Evolutionary conservation across 1,140 invertebrate species (phyloP).

Genomic region (Nixonia krombeini): DNA sequence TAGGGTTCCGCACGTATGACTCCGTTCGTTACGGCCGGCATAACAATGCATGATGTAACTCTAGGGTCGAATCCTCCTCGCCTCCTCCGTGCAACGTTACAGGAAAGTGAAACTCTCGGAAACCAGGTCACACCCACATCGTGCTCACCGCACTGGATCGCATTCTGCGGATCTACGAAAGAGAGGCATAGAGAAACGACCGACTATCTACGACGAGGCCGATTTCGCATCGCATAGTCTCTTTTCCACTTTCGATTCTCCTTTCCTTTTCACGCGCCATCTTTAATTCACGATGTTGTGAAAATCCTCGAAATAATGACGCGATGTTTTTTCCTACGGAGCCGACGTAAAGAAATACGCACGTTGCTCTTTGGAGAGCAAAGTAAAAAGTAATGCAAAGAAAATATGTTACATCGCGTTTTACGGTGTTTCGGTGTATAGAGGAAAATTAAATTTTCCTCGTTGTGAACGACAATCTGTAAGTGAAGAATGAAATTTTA

Average conservation of each 20-base stretch:
- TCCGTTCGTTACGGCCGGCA: slow-evolving; percentile 67
- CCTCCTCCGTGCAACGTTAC: slow-evolving; percentile 66
- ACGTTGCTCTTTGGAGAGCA: too few relatives aligned
- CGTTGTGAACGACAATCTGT: too few relatives aligned
- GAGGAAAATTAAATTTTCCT: too few relatives aligned
- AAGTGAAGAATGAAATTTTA: too few relatives aligned
- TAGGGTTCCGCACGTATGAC: slow-evolving; percentile 63
- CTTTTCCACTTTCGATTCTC: background rate
- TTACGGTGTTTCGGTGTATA: too few relatives aligned
- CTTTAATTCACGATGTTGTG: background rate
- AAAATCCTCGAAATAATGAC: slow-evolving; percentile 1
- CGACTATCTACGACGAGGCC: slow-evolving; percentile 27
- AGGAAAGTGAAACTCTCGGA: slow-evolving; percentile 73
- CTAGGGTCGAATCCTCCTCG: slow-evolving; percentile 69
- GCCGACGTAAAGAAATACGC: too few relatives aligned
- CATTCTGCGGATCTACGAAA: slow-evolving; percentile 55
- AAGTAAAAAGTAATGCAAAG: too few relatives aligned
- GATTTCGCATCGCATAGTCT: background rate
- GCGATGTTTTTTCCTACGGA: too few relatives aligned
- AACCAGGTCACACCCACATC: slow-evolving; percentile 73
- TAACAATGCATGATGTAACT: slow-evolving; percentile 71
- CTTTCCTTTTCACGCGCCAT: background rate
- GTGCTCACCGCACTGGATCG: slow-evolving; percentile 60
- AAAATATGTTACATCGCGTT: too few relatives aligned
- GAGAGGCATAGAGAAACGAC: slow-evolving; percentile 40